A percentile compares a stretch with the other conserved stretches of the same genome.
phyloP scores from a whole-genome alignment of 2,797 vertebrate genomes.

The Myiotriccus ornatus region DNA sequence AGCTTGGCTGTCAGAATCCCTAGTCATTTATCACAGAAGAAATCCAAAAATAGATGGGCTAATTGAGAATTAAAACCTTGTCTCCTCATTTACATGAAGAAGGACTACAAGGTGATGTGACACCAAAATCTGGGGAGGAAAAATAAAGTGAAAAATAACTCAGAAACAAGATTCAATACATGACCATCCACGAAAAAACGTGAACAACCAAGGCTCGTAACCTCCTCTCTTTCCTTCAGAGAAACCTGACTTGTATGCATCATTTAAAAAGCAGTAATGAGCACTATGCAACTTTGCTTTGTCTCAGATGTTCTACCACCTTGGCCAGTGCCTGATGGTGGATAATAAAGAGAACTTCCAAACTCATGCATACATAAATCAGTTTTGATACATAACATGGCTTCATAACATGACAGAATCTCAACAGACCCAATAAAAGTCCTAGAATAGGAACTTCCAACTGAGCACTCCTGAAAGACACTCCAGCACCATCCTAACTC shows the following conservation, averaged over 20 bases:
- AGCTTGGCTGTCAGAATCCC: not conserved
- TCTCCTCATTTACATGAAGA: not conserved
- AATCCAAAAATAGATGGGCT: not conserved
- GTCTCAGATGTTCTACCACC: not conserved
- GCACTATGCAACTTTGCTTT: not conserved
- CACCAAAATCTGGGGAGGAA: not conserved
- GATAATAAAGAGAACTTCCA: not conserved
- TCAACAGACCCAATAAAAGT: not conserved
- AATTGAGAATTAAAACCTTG: not conserved
- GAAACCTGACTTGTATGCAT: accelerated
- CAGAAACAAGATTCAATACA: not conserved
- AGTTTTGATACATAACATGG: not conserved
- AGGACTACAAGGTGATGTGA: not conserved
- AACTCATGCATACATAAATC: not conserved
- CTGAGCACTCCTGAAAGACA: not conserved
- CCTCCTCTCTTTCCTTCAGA: not conserved
- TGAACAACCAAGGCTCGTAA: not conserved
- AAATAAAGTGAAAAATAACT: not conserved
- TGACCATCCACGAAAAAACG: not conserved
- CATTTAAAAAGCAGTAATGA: not conserved
- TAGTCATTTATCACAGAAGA: not conserved
- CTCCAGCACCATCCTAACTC: not conserved
- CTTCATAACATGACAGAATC: not conserved
- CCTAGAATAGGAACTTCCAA: not conserved
- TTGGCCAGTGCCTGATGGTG: not conserved